phyloP scores from a whole-genome alignment of 2,113 vertebrate genomes.

The Dinomys branickii region DNA sequence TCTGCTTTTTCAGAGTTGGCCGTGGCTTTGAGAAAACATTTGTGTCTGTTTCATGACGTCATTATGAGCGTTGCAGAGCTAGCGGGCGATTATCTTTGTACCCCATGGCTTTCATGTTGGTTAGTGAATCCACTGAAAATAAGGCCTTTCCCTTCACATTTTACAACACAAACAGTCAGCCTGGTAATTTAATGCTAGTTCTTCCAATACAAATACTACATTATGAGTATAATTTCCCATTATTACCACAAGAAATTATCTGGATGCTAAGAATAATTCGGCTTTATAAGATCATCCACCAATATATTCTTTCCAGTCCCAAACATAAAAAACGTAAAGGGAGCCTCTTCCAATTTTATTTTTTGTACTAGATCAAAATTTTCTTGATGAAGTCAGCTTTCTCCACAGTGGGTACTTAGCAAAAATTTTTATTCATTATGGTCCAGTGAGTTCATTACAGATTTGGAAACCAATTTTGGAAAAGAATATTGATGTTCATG shows the following conservation, averaged over 20 bases:
- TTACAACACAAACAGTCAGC: slow-evolving; percentile 64
- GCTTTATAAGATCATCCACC: slow-evolving; percentile 71
- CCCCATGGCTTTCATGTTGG: slow-evolving; percentile 58
- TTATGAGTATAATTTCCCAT: slow-evolving; percentile 73
- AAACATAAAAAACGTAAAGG: slow-evolving; percentile 25
- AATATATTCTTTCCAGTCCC: slow-evolving; percentile 60
- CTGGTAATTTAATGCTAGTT: slow-evolving; percentile 70
- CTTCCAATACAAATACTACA: slow-evolving; percentile 73
- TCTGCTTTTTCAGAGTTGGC: not conserved
- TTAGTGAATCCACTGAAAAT: slow-evolving; percentile 70
- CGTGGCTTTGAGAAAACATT: slow-evolving; percentile 34
- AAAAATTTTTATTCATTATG: not conserved
- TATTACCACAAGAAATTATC: slow-evolving; percentile 78
- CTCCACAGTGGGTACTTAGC: not conserved
- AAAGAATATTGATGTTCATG: not conserved
- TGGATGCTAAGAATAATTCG: slow-evolving; percentile 78
- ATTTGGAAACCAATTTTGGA: not conserved
- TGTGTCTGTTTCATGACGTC: not conserved
- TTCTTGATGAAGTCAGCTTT: not conserved
- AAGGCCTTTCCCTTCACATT: slow-evolving; percentile 35
- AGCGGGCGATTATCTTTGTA: not conserved
- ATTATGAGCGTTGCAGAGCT: not conserved
- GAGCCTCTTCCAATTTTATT: slow-evolving; percentile 45
- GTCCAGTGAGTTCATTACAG: not conserved
- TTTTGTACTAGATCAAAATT: not conserved